Base-by-base conservation (phyloP, 64 coral and sea anemone species). In the Actinia tenebrosa region DNA sequence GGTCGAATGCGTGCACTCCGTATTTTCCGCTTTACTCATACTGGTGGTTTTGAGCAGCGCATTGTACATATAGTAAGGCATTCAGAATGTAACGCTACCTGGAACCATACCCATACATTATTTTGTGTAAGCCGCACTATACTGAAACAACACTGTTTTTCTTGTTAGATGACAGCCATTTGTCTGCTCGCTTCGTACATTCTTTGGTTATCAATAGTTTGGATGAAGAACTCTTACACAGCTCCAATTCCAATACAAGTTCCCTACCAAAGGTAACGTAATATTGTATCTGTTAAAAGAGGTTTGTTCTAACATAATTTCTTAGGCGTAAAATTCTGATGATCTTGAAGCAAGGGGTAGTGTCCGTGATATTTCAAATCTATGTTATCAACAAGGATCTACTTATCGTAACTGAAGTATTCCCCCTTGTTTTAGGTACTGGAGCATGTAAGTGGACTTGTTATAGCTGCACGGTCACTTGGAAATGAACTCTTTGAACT, bases 401-500 rank as follows among this genome's bases (percentile, higher is more conserved):
- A 5, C 10, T 14, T 71, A 5, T 43, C 11, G 26, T 54, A 3
- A 45, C 6, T 17, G 43, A 8, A 56, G 16, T 84, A 25, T 80
- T 71, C 60, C 53, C 30, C 30, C 30, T 56, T 84, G 58, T 26
- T 18, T 25, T 45, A 95, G 93, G 89, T 92, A 26, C 60, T 95
- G 61, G 89, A 92, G 8, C 87, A 89, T 62, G 30, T 95, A 17
- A 91, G 89, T n/a, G 63, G 66, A 17, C 10, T 86, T 72, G 79
- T 95, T 15, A 62, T 79, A 56, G 80, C 64, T 37, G 87, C 93
- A 16, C 80, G 88, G 56, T 53, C 64, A 16, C 52, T 95, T n/a
- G 91, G 93, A 26, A 77, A 89, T 10, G 93, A 95, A 83, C 77
- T 91, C 27, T 95, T 79, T 60, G 91, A 62, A 56, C 61, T 95